phyloP scores from a whole-genome alignment of 2,888 invertebrate species.

The Drosophila maculinotata region DNA sequence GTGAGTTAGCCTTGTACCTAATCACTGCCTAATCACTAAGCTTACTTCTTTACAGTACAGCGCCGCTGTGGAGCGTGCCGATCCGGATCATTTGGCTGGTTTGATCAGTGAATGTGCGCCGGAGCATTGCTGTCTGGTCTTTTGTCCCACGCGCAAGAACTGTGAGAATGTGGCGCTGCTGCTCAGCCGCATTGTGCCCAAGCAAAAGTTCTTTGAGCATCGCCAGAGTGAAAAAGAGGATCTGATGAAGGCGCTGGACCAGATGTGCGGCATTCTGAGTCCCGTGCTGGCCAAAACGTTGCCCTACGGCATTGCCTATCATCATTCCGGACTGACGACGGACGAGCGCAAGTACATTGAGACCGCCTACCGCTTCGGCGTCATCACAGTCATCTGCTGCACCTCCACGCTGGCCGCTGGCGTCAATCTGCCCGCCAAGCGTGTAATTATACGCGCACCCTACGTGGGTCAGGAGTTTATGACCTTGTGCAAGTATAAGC shows the following conservation, averaged over 20 bases:
- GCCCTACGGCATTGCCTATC: slow-evolving; percentile 94
- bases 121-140: slow-evolving; percentile 92
- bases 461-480: slow-evolving; percentile 91
- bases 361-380: slow-evolving; percentile 92
- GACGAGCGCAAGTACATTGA: slow-evolving; percentile 95
- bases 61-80: slow-evolving; percentile 86
- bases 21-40: background rate
- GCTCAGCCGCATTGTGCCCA: slow-evolving; percentile 88
- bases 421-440: slow-evolving; percentile 96
- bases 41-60: slow-evolving; percentile 87
- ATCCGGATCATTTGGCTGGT: slow-evolving; percentile 93
- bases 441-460: slow-evolving; percentile 95
- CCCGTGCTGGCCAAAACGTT: slow-evolving; percentile 89
- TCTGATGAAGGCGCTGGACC: slow-evolving; percentile 88
- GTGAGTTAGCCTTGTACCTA: slow-evolving; percentile 31
- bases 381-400: slow-evolving; percentile 95
- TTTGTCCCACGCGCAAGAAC: slow-evolving; percentile 96
- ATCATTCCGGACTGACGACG: slow-evolving; percentile 95
- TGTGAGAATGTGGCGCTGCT: slow-evolving; percentile 95
- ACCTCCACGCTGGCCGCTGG: slow-evolving; percentile 99
- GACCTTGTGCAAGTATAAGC: slow-evolving; percentile 93
- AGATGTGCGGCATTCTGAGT: slow-evolving; percentile 89
- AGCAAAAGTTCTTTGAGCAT: slow-evolving; percentile 86
- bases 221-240: slow-evolving; percentile 87
- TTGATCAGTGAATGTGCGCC: slow-evolving; percentile 93